Conservation (phyloP, 1,140 invertebrate species). For the Cydia fagiglandana region DNA sequence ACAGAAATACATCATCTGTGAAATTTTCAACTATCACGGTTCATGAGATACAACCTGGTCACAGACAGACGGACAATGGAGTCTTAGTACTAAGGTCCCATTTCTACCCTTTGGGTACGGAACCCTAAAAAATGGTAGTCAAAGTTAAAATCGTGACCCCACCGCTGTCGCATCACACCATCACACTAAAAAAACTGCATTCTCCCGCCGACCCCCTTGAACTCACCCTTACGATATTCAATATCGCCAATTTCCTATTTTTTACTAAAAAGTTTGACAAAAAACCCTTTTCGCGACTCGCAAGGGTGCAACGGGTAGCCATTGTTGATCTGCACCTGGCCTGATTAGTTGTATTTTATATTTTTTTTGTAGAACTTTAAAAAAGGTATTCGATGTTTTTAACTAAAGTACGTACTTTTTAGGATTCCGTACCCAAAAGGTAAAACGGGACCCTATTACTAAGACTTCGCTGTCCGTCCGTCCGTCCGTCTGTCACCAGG, state of each 20-base stretch:
- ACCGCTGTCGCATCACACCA: background rate
- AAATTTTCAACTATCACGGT: too few species aligned
- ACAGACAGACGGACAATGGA: too few species aligned
- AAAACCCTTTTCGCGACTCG: background rate
- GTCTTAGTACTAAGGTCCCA: too few species aligned
- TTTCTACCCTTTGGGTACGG: too few species aligned
- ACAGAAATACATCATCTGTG: too few species aligned
- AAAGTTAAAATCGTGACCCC: background rate
- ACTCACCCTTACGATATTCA: conserved; percentile 15
- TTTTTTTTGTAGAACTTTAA: background rate
- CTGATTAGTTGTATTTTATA: conserved; percentile 24
- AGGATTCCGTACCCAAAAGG: too few species aligned
- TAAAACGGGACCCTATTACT: too few species aligned
- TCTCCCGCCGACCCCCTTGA: background rate
- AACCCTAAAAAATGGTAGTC: too few species aligned
- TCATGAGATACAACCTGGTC: too few species aligned
- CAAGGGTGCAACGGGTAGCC: conserved; percentile 11
- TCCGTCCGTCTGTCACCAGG: too few species aligned
- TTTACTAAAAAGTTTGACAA: conserved; percentile 1
- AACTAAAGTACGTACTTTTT: background rate
- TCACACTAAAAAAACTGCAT: background rate
- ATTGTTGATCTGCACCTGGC: conserved; percentile 1
- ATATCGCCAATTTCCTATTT: conserved; percentile 29
- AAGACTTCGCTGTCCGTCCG: too few species aligned
- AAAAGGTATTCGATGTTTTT: background rate